Percentiles rank a stretch among this genome's conserved stretches.
phyloP scores from a whole-genome alignment of 2,113 vertebrate genomes.

The Struthidea cinerea region DNA sequence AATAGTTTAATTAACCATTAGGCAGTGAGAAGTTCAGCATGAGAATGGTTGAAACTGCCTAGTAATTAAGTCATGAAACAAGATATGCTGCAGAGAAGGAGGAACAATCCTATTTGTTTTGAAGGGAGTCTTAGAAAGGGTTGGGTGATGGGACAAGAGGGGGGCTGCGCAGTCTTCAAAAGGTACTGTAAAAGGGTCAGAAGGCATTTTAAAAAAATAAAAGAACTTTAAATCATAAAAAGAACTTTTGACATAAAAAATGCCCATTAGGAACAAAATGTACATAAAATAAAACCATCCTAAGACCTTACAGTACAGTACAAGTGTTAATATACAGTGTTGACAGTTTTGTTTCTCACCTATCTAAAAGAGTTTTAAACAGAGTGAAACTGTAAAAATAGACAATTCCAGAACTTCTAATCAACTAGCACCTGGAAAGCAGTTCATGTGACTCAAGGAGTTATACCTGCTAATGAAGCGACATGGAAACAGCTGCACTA shows the following conservation, averaged over 20 bases:
- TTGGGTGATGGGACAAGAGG: not conserved
- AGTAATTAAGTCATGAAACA: constrained; percentile 9
- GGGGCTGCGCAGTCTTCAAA: not conserved
- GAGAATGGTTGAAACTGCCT: not conserved
- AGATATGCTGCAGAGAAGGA: constrained; percentile 17
- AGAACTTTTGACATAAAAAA: not conserved
- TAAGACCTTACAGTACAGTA: not conserved
- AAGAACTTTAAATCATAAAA: not conserved
- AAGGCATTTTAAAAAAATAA: not conserved
- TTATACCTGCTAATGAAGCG: not conserved
- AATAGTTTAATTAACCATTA: constrained; percentile 50
- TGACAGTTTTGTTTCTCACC: not conserved
- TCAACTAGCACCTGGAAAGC: not conserved
- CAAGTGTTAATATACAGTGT: not conserved
- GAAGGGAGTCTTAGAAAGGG: not conserved
- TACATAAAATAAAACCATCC: not conserved
- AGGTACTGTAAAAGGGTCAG: not conserved
- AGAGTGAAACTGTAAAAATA: not conserved
- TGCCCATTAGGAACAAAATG: not conserved
- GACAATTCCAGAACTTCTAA: not conserved
- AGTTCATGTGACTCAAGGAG: not conserved
- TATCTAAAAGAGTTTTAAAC: not conserved
- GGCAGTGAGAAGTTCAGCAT: not conserved
- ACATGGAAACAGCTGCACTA: not conserved
- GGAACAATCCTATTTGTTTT: not conserved